These are phyloP conservation scores for Osmoderma eremita DNA, from an alignment of 2,888 invertebrate genomes.

Conservation along the genomic window DNA sequence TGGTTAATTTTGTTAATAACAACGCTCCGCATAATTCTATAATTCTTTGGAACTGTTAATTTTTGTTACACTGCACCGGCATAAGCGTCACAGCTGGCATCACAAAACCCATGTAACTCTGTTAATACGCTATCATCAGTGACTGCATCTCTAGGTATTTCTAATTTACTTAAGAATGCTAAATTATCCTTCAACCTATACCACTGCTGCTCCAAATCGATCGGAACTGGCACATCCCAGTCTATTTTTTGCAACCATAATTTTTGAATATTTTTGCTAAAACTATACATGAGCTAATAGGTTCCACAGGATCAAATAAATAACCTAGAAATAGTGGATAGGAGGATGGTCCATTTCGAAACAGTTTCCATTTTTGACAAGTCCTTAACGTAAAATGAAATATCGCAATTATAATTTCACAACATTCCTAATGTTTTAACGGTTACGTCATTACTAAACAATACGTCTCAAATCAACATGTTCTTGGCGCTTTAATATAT, in stretches of 20 bases:
- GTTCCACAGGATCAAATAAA: constrained; percentile 39
- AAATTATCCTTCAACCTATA: not conserved
- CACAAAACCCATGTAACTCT: too few species aligned
- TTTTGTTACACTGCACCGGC: not conserved
- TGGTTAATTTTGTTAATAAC: too few species aligned
- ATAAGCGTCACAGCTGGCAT: too few species aligned
- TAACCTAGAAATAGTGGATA: constrained; percentile 12
- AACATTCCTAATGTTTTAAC: too few species aligned
- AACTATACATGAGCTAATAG: not conserved
- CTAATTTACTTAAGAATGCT: not conserved
- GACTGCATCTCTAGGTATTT: constrained; percentile 10
- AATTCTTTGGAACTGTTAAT: too few species aligned
- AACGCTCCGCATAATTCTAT: too few species aligned
- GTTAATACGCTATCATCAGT: too few species aligned
- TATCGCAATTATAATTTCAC: not conserved
- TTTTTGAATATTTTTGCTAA: constrained; percentile 4
- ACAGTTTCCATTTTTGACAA: too few species aligned
- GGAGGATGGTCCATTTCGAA: not conserved
- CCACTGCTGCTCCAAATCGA: too few species aligned
- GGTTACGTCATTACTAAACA: too few species aligned
- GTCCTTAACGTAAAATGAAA: not conserved
- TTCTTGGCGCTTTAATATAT: not conserved
- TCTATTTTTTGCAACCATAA: constrained; percentile 21
- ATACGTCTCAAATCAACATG: not conserved
- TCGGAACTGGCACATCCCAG: not conserved